Base-by-base conservation (phyloP, 2,113 vertebrate genomes). In the Vanacampus margaritifer region DNA sequence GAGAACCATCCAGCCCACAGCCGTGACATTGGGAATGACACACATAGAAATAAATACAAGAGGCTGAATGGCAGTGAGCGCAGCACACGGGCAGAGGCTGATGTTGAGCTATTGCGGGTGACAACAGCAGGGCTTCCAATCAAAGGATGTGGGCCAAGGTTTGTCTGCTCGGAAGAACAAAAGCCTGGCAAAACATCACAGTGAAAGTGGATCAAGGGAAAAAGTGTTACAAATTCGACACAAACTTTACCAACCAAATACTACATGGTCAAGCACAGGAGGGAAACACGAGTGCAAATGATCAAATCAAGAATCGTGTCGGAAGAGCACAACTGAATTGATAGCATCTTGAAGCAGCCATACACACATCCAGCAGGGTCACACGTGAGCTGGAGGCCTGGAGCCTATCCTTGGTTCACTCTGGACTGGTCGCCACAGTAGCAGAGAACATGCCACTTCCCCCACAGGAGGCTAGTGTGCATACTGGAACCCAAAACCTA, bases 1-100 rank as follows among this genome's bases (percentile, higher is more conserved):
- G 72, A 59, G 39, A 74, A 57, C 78, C 79, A 82, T 78, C 79
- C 74, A 43, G 50, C 53, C 65, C 68, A 80, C 8, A 7, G 81
- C 67, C 76, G 66, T 76, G 53, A 54, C 68, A 76, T 64, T 69
- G 65, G 69, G 51, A 45, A 35, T 69, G 82, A 81, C 69, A 78
- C 65, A 74, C 67, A 70, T 71, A 59, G 68, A 76, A 78, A 81
- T 65, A 64, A 78, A 82, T 64, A 64, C 51, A 63, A 65, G 66
- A 74, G 74, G 73, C 43, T 75, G 71, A 83, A 78, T 68, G 67
- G 69, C 39, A 61, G 61, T 26, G 14, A 67, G 35, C 0, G 80
- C 71, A 8, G 67, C 68, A 66, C 54, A 36, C 63, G 76, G 59
- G 68, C 32, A 35, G 72, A 58, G 45, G 74, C 64, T 66, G 72